These are phyloP conservation scores for Leucania comma DNA, from an alignment of 2,888 invertebrate genomes.

Conservation along the genomic window DNA sequence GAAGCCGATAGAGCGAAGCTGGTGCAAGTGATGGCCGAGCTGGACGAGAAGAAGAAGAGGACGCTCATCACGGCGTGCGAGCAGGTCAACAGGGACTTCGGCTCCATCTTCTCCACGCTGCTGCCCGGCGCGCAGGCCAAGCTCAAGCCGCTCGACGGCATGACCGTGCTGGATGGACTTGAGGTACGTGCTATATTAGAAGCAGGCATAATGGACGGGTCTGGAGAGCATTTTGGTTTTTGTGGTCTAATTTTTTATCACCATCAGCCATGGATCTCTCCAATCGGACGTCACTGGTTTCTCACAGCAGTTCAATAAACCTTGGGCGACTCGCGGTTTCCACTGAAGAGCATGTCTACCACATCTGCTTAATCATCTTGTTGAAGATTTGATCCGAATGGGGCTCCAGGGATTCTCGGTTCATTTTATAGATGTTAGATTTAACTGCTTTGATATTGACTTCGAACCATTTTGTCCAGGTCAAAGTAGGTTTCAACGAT, in stretches of 20 bases:
- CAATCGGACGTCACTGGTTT: no score
- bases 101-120: conserved; percentile 97
- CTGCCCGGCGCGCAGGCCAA: conserved; percentile 97
- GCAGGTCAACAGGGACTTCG: conserved; percentile 97
- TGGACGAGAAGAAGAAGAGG: conserved; percentile 97
- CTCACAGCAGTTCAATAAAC: no score
- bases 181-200: conserved; percentile 94
- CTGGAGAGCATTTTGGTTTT: no score
- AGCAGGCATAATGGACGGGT: no score
- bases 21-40: conserved; percentile 94
- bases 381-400: no score
- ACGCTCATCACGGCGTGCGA: conserved; percentile 96
- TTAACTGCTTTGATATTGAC: not conserved
- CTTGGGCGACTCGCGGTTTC: no score
- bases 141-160: conserved; percentile 94
- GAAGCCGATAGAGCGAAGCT: conserved; percentile 94
- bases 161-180: conserved; percentile 95
- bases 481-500: conserved; percentile 96
- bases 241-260: no score
- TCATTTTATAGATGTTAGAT: no score
- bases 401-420: no score
- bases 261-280: no score
- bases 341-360: no score
- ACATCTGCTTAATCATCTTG: no score
- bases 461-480: conserved; percentile 61